These are phyloP conservation scores for Manis crassicaudata DNA, from an alignment of 2,797 vertebrate genomes.

Conservation along the genomic window DNA sequence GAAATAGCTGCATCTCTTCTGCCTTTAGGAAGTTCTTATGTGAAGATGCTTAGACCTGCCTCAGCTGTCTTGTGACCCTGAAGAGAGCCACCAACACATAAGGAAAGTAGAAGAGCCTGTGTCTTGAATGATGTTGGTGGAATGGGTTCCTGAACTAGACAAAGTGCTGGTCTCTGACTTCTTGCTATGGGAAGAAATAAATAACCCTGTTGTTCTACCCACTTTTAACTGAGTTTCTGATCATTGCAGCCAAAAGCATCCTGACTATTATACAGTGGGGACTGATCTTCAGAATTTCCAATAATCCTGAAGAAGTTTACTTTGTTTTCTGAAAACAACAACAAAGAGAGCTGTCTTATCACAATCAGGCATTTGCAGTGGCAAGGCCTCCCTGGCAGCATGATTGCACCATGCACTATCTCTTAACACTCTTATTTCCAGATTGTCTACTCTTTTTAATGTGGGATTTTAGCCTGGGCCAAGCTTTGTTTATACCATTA, in stretches of 20 bases:
- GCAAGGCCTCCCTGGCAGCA: not conserved
- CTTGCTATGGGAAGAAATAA: not conserved
- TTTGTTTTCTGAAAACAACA: constrained; percentile 43
- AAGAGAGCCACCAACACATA: not conserved
- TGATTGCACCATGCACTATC: not conserved
- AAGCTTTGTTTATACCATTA: constrained; percentile 63
- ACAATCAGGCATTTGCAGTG: not conserved
- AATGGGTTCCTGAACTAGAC: not conserved
- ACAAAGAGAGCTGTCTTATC: not conserved
- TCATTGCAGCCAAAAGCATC: not conserved
- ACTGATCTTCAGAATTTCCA: not conserved
- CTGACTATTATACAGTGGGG: constrained; percentile 9
- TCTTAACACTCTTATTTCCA: constrained; percentile 61
- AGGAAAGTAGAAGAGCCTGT: not conserved
- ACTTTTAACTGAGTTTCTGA: not conserved
- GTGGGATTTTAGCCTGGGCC: constrained; percentile 44
- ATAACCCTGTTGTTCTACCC: not conserved
- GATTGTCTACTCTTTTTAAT: constrained; percentile 64
- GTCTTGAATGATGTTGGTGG: not conserved
- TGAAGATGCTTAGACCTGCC: not conserved
- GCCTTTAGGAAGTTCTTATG: not conserved
- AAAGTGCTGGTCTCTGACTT: not conserved
- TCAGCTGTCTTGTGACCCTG: not conserved
- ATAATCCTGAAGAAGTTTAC: not conserved
- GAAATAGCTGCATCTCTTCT: not conserved